These are phyloP conservation scores for Leptopilina clavipes DNA, from an alignment of 1,140 invertebrate species.

Conservation along the genomic window DNA sequence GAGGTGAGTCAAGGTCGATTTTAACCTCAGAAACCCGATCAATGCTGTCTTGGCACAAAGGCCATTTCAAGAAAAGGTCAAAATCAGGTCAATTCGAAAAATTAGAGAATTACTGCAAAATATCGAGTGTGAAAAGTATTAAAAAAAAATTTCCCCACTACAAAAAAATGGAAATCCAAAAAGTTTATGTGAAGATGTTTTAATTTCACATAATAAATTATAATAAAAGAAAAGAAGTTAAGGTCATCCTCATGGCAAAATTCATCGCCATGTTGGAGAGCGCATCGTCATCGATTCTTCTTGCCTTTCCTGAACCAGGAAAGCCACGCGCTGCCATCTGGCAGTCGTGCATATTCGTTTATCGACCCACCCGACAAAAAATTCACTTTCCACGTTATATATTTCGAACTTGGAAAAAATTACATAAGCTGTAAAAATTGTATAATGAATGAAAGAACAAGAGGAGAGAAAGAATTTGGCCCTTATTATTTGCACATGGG, in stretches of 20 bases:
- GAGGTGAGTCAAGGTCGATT: slow-evolving; percentile 25
- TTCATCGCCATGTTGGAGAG: slow-evolving; percentile 68
- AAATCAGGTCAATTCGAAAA: background rate
- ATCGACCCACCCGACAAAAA: slow-evolving; percentile 61
- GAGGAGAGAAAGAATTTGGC: too few species aligned
- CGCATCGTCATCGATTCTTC: slow-evolving; percentile 69
- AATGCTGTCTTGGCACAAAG: background rate
- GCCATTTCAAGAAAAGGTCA: background rate
- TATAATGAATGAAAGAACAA: background rate
- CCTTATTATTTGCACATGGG: too few species aligned
- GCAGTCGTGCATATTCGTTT: slow-evolving; percentile 48
- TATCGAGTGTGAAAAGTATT: too few species aligned
- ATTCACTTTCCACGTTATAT: background rate
- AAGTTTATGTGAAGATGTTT: background rate
- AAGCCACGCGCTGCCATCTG: slow-evolving; percentile 67
- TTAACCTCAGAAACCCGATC: slow-evolving; percentile 35
- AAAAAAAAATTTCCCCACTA: too few species aligned
- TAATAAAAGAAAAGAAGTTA: background rate
- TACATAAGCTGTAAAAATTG: slow-evolving; percentile 2
- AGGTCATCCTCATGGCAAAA: slow-evolving; percentile 51
- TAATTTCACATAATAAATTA: too few species aligned
- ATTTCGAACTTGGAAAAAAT: background rate
- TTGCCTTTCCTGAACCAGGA: slow-evolving; percentile 41
- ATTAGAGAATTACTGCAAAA: background rate
- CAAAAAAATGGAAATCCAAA: too few species aligned